Evolutionary conservation across 1,140 invertebrate species (phyloP), one percentile per base, ranked within the genome.

Genomic region (Bombus ignitus): DNA sequence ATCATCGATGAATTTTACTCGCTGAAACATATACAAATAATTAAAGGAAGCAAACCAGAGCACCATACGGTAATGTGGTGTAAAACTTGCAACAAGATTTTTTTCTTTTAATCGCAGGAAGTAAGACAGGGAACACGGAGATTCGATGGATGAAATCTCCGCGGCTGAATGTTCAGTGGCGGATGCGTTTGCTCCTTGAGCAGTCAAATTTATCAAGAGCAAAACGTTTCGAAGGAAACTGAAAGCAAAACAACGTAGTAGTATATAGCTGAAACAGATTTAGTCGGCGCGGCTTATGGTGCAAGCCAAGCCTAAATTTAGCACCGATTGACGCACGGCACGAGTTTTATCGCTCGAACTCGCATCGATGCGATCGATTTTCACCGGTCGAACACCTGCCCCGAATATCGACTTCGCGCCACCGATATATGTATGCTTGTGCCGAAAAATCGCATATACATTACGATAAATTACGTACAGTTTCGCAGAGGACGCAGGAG

Each of bases 271-370:
- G 87, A 65, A 86, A 83, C 79, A 66, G 72, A 89, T 89, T 89
- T 89, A 87, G 88, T 77, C 65, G 35, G 76, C 72, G 66, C 66
- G 78, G 83, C 70, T 80, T 77, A 84, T 75, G 87, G 79, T 86
- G 53, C 82, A 42, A 68, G 76, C 87, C 47, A 59, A 66, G 78
- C 73, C 85, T 90, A 90, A 90, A 90, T 90, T 87, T 89, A 88
- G 88, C 66, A 81, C 70, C 85, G 89, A 89, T 89, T 89, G 89
- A 90, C 89, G 88, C 88, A 85, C 85, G 66, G 35, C 66, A 39
- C 65, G 87, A 83, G 71, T 87, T 90, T 89, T 81, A 68, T 87
- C 81, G 75, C 78, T n/a, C n/a, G 37, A 53, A 28, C 81, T 68
- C 74, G 88, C 59, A 5, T 37, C 37, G 62, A 22, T 80, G 37